Conservation (phyloP, 2,797 vertebrate species). For the Eospalax fontanierii region DNA sequence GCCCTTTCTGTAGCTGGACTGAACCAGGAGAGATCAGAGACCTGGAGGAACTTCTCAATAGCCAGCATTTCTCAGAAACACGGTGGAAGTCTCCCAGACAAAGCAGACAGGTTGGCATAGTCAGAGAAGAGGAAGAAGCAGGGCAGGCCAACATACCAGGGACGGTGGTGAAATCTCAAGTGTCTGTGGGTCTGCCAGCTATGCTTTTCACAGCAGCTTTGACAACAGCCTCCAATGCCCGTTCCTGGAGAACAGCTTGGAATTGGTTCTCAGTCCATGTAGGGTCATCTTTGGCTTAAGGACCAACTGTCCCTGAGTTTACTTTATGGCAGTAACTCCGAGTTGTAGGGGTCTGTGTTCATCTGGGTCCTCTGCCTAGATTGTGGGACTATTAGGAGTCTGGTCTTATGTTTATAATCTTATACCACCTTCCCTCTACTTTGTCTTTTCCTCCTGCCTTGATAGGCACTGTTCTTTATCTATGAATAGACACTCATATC, state of each 20-base stretch:
- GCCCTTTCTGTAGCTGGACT: conserved; percentile 46
- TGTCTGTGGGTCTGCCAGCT: conserved; percentile 68
- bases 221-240: not conserved
- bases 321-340: not conserved
- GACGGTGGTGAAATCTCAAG: conserved; percentile 60
- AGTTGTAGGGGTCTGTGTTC: not conserved
- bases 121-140: conserved; percentile 12
- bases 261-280: conserved; percentile 18
- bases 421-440: not conserved
- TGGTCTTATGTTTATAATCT: not conserved
- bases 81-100: conserved; percentile 82
- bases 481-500: not conserved
- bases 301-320: not conserved
- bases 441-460: not conserved
- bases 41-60: conserved; percentile 33
- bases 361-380: not conserved
- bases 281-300: conserved; percentile 46
- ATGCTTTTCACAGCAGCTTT: not conserved
- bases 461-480: not conserved
- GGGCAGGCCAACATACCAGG: conserved; percentile 71
- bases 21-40: not conserved
- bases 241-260: conserved; percentile 38
- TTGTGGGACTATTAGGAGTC: not conserved
- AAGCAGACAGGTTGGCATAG: conserved; percentile 74
- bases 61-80: conserved; percentile 79